Base-by-base conservation (phyloP, 2,797 vertebrate species). In the Podarcis siculus region DNA sequence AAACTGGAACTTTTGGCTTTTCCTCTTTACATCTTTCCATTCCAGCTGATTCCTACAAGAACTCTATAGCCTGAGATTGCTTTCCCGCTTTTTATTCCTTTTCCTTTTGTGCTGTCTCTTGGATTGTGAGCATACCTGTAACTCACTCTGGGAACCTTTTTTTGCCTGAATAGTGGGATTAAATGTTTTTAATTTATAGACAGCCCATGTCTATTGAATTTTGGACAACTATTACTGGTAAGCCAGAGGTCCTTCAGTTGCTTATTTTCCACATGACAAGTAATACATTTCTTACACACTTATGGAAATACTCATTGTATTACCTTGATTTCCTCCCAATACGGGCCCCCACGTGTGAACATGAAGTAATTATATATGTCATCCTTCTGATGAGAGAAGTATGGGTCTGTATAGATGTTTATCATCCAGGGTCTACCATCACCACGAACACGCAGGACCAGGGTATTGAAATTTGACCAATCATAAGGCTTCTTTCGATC, bases 391-490 rank as follows among this genome's bases (percentile, higher is more conserved):
- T 98, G 98, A 37, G 97, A 94, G 93, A 97, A 98, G 93, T 97
- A 98, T 0, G 95, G 98, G 72, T 98, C 97, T 17, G 97, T 58
- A 6, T 89, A 96, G 27, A 99, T 95, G 93, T 97, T 98, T 86
- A 99, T 95, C 99, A 99, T 99, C 98, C 98, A 99, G 0, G 98
- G 98, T 30, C 98, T 98, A 39, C 99, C 99, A 35, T 99, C 99
- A 0, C 99, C 99, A 45, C 98, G 98, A 30, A 99, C 90, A 7
- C 98, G 98, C 86, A 99, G 87, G 87, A 98, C 97, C 39, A 99
- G 94, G 0, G 95, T 97, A 95, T 99, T 99, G 93, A 99, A 99
- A 87, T 91, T 97, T 10, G 98, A 94, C 98, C 98, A 98, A 73
- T 99, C 98, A 0, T 97, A 90, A 90, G 96, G 94, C 85, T 94